Percentiles rank a stretch among this genome's conserved stretches.
Evolutionary conservation across 1,140 invertebrate species (phyloP).

Genomic region (Neomicropteryx cornuta): DNA sequence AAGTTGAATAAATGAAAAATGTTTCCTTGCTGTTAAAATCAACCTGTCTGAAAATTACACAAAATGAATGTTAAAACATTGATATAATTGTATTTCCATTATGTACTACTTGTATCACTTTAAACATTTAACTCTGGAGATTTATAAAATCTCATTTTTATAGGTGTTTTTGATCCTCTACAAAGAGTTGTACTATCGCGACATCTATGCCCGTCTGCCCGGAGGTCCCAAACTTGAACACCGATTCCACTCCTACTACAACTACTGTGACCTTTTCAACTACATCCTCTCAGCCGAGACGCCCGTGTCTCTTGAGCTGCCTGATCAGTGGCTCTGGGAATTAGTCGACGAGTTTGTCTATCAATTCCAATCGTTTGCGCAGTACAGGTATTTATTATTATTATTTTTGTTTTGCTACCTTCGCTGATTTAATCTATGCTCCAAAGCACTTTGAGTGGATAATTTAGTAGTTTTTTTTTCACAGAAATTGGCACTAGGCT

Average conservation of each 20-base stretch:
- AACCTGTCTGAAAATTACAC: too few species aligned
- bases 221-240: slow-evolving; percentile 83
- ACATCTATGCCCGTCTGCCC: slow-evolving; percentile 86
- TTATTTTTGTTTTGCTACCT: background rate
- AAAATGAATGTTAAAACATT: too few species aligned
- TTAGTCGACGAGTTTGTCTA: slow-evolving; percentile 96
- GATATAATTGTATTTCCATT: too few species aligned
- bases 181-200: slow-evolving; percentile 95
- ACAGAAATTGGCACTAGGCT: too few species aligned
- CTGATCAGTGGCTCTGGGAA: slow-evolving; percentile 99
- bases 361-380: slow-evolving; percentile 95
- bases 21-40: too few species aligned
- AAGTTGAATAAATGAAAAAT: too few species aligned
- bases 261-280: slow-evolving; percentile 98
- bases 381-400: slow-evolving; percentile 51
- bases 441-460: too few species aligned
- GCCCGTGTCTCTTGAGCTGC: slow-evolving; percentile 86
- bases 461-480: too few species aligned
- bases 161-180: slow-evolving; percentile 88
- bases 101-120: too few species aligned
- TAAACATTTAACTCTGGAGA: too few species aligned
- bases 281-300: slow-evolving; percentile 83
- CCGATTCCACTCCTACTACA: slow-evolving; percentile 91
- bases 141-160: slow-evolving; percentile 13
- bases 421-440: slow-evolving; percentile 3